Evolutionary conservation across 2,113 vertebrate species (phyloP).

Genomic region (Sardina pilchardus): DNA sequence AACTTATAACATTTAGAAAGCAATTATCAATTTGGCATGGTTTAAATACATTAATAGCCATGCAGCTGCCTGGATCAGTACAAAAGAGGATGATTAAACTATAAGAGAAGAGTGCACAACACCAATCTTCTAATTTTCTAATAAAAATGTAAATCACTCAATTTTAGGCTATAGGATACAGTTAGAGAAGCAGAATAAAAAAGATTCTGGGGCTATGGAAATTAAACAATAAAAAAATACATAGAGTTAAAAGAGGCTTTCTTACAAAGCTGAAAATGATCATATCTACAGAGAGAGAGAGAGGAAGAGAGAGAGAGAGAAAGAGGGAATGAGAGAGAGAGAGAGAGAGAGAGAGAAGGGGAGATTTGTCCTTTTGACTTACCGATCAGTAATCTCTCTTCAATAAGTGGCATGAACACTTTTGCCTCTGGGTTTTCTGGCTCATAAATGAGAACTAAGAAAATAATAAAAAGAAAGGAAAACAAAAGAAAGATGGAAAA

Average conservation of each 20-base stretch:
- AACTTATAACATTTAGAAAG: conserved; percentile 27
- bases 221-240: background rate
- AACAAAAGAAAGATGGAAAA: background rate
- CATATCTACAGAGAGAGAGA: background rate
- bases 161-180: background rate
- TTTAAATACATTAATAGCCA: conserved; percentile 11
- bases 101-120: conserved; percentile 12
- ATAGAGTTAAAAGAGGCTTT: background rate
- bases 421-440: conserved; percentile 78
- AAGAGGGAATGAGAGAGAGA: background rate
- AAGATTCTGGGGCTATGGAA: background rate
- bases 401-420: conserved; percentile 78
- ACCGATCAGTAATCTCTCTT: conserved; percentile 73
- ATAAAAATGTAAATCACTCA: conserved; percentile 39
- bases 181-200: background rate
- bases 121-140: conserved; percentile 21
- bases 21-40: conserved; percentile 35
- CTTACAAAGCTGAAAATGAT: background rate
- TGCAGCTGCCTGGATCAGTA: conserved; percentile 6
- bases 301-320: background rate
- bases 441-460: conserved; percentile 79
- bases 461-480: background rate
- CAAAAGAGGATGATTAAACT: conserved; percentile 41
- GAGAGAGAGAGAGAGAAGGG: background rate
- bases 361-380: conserved; percentile 42